Conservation (phyloP, 1,140 invertebrate species). For the Medauroidea extradentata region DNA sequence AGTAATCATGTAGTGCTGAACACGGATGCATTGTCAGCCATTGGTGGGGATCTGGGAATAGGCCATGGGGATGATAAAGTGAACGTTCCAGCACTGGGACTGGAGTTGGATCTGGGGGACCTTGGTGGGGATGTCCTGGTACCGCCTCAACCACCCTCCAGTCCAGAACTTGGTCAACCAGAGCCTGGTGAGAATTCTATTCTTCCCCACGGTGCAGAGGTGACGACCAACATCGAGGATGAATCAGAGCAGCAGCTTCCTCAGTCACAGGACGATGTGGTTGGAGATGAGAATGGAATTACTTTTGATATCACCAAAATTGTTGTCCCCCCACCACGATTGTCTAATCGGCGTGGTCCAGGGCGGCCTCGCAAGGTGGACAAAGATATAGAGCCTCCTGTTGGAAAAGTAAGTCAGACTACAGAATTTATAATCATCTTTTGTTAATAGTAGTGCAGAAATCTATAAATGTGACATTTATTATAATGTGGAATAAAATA, state of each 20-base stretch:
- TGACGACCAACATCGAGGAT: no score
- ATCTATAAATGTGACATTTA: no score
- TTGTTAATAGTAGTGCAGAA: no score
- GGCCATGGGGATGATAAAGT: no score
- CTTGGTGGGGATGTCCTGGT: no score
- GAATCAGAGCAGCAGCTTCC: neutral
- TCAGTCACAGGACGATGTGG: neutral
- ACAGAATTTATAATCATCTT: no score
- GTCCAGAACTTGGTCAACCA: no score
- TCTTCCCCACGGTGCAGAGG: neutral
- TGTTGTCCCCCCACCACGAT: neutral
- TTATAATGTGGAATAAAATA: no score
- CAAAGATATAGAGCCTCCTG: constrained; percentile 11
- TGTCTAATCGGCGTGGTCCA: constrained; percentile 3
- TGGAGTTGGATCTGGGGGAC: no score
- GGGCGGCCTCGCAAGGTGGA: constrained; percentile 1
- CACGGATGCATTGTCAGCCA: neutral
- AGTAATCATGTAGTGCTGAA: constrained; percentile 7
- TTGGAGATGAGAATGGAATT: neutral
- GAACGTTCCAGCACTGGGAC: no score
- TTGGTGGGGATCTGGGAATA: no score
- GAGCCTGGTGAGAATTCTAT: neutral
- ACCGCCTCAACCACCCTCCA: no score
- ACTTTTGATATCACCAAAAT: neutral
- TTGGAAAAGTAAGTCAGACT: constrained; percentile 14